These are phyloP conservation scores for Dolomedes plantarius DNA, from an alignment of 2,888 invertebrate genomes.

Conservation along the genomic window DNA sequence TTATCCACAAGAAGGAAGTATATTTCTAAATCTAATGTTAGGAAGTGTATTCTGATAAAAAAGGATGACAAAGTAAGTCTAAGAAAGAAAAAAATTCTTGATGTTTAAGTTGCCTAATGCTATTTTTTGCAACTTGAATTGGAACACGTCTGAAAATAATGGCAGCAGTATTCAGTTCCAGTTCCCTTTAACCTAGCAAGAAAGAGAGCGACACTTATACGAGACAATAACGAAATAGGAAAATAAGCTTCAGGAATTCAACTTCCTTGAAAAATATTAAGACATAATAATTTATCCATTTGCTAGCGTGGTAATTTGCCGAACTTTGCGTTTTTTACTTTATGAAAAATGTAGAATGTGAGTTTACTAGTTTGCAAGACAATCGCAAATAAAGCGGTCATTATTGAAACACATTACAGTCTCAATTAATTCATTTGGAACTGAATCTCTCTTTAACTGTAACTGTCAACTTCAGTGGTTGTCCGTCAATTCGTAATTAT, in stretches of 20 bases:
- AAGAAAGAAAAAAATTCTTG: too few species aligned
- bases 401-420: conserved; percentile 34
- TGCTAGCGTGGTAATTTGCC: background rate
- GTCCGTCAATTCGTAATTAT: conserved; percentile 59
- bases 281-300: conserved; percentile 22
- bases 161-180: too few species aligned
- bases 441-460: conserved; percentile 17
- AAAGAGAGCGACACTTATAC: background rate
- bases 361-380: conserved; percentile 12
- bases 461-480: conserved; percentile 46
- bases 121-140: too few species aligned
- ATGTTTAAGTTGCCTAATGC: too few species aligned
- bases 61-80: too few species aligned
- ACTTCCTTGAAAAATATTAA: background rate
- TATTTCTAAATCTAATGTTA: too few species aligned
- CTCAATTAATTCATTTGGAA: conserved; percentile 39
- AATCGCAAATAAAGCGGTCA: conserved; percentile 21
- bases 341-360: background rate
- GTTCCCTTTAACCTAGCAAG: too few species aligned
- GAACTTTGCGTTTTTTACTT: conserved; percentile 12
- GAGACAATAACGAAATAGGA: background rate
- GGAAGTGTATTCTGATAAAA: too few species aligned
- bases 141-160: too few species aligned
- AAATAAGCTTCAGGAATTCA: background rate
- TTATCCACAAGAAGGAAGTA: too few species aligned